Percentiles rank a stretch among this genome's conserved stretches.
Evolutionary conservation across 2,888 invertebrate genomes (phyloP).

Genomic region (Flexamia atlantica): DNA sequence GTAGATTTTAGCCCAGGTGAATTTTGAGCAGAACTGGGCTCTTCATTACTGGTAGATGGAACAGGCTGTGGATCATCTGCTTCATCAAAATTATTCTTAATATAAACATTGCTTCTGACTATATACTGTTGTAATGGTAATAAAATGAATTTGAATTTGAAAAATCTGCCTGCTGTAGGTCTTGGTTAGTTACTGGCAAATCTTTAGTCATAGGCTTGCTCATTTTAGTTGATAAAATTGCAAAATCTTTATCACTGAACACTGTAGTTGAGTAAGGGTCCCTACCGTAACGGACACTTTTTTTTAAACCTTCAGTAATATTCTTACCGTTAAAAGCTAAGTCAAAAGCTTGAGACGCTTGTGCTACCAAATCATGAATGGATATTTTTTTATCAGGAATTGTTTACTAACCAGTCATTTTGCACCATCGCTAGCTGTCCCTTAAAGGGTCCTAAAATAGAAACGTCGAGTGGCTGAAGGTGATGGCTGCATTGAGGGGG

Average conservation of each 20-base stretch:
- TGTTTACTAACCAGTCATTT: conserved; percentile 59
- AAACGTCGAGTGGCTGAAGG: conserved; percentile 52
- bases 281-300: conserved; percentile 19
- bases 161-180: conserved; percentile 34
- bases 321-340: conserved; percentile 20
- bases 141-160: too few relatives aligned
- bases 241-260: conserved; percentile 23
- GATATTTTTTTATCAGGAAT: conserved; percentile 37
- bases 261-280: conserved; percentile 4
- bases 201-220: neutral
- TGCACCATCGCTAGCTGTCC: conserved; percentile 26
- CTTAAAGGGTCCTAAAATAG: conserved; percentile 55
- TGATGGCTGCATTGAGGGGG: conserved; percentile 55
- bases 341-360: neutral
- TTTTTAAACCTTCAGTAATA: conserved; percentile 27
- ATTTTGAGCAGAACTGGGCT: neutral
- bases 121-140: too few relatives aligned
- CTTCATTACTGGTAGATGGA: conserved; percentile 25
- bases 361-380: conserved; percentile 38
- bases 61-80: conserved; percentile 8
- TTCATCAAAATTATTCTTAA: too few relatives aligned
- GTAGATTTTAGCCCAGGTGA: neutral
- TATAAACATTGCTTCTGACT: too few relatives aligned
- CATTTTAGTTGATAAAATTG: neutral
- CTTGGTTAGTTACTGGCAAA: conserved; percentile 2